Conservation (phyloP, 2,797 vertebrate species). For the Cetoscarus ocellatus region DNA sequence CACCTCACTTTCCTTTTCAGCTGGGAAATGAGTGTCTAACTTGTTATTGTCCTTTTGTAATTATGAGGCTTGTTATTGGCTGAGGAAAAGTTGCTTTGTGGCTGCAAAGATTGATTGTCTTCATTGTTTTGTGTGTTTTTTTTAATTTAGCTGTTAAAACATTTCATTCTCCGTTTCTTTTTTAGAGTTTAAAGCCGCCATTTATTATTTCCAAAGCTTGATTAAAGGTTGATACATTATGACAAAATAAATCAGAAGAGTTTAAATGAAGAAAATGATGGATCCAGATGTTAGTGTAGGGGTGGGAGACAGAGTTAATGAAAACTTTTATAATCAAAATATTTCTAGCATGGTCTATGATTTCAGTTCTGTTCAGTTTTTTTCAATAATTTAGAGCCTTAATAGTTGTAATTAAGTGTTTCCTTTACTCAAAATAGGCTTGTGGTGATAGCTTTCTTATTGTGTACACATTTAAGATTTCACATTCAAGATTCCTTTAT, state of each 20-base stretch:
- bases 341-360: too few species aligned
- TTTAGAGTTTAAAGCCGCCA: not conserved
- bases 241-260: conserved; percentile 23
- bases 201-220: too few species aligned
- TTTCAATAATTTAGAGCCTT: too few species aligned
- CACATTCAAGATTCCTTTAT: too few species aligned
- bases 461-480: too few species aligned
- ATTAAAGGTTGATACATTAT: conserved; percentile 8
- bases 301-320: too few species aligned
- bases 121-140: conserved; percentile 15
- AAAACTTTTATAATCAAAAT: too few species aligned
- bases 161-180: conserved; percentile 26
- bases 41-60: conserved; percentile 26
- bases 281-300: conserved; percentile 23
- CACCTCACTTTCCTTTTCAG: conserved; percentile 21
- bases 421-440: too few species aligned
- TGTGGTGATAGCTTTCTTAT: too few species aligned
- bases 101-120: conserved; percentile 1
- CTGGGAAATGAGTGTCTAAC: conserved; percentile 26
- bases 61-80: conserved; percentile 22
- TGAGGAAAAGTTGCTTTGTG: conserved; percentile 10
- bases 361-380: too few species aligned
- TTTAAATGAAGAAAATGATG: conserved; percentile 43
- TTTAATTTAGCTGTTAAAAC: conserved; percentile 21
- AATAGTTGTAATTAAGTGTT: too few species aligned